A percentile compares a stretch with the other conserved stretches of the same genome.
phyloP scores from a whole-genome alignment of 1,140 invertebrate species.

The Scaptomyza graminum region DNA sequence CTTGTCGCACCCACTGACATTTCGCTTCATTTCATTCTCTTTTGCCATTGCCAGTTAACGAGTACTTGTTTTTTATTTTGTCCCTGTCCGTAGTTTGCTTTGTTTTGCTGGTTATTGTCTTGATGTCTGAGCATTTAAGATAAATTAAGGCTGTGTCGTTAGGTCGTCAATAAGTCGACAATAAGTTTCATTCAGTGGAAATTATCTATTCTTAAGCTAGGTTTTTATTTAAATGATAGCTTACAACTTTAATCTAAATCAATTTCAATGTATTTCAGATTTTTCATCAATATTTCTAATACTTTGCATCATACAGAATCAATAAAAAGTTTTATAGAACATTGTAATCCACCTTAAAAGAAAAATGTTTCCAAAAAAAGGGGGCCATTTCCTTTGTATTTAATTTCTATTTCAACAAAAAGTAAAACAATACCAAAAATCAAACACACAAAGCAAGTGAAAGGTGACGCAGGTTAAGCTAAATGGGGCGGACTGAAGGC shows the following conservation, averaged over 20 bases:
- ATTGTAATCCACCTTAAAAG: slow-evolving; percentile 26
- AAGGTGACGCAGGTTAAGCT: slow-evolving; percentile 64
- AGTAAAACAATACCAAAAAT: slow-evolving; percentile 82
- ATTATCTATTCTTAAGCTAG: no score
- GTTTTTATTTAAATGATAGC: no score
- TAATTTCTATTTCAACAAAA: slow-evolving; percentile 69
- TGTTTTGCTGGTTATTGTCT: slow-evolving; percentile 24
- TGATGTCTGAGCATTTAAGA: slow-evolving; percentile 7
- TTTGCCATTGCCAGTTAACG: slow-evolving; percentile 18
- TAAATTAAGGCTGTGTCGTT: neutral
- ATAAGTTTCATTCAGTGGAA: neutral
- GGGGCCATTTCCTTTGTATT: slow-evolving; percentile 56
- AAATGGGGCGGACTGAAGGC: slow-evolving; percentile 9
- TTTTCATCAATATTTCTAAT: no score
- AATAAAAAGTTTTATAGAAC: neutral
- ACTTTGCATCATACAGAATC: neutral
- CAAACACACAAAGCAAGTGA: slow-evolving; percentile 76
- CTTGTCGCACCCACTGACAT: slow-evolving; percentile 54
- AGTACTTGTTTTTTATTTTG: slow-evolving; percentile 15
- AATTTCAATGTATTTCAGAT: neutral
- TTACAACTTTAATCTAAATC: no score
- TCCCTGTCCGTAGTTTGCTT: slow-evolving; percentile 4
- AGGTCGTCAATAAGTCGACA: slow-evolving; percentile 12
- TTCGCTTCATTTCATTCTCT: slow-evolving; percentile 9
- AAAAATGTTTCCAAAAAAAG: slow-evolving; percentile 4